Conservation (phyloP, 1,140 invertebrate genomes). For the Hylaeus volcanicus region DNA sequence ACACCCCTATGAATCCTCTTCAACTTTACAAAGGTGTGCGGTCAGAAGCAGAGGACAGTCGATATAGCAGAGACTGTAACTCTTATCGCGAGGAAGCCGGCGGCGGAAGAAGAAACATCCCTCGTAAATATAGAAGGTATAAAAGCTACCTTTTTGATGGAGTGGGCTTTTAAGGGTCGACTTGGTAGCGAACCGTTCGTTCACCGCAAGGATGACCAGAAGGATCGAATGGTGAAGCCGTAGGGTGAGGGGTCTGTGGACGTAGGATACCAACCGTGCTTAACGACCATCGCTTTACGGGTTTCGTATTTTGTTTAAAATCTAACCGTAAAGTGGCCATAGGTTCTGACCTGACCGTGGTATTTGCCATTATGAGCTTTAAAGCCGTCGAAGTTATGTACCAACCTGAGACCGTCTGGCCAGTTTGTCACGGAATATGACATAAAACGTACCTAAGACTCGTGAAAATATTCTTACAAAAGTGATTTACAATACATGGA, state of each 20-base stretch:
- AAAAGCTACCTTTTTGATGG: conserved; percentile 79
- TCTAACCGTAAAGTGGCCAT: conserved; percentile 69
- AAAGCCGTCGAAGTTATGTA: background rate
- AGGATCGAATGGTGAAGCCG: conserved; percentile 51
- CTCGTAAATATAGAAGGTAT: conserved; percentile 79
- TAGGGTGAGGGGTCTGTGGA: conserved; percentile 38
- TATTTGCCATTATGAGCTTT: conserved; percentile 16
- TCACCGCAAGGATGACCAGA: conserved; percentile 70
- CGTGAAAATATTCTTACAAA: background rate
- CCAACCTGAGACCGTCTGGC: background rate
- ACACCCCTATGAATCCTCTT: conserved; percentile 12
- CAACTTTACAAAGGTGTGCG: conserved; percentile 37
- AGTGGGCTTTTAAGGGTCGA: conserved; percentile 76
- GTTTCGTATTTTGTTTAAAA: conserved; percentile 76
- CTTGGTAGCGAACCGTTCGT: conserved; percentile 67
- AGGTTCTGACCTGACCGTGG: conserved; percentile 18
- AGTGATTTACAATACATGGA: too few species aligned
- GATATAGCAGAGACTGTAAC: conserved; percentile 67
- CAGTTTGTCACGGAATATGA: background rate
- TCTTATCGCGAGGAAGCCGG: conserved; percentile 75
- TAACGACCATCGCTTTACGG: conserved; percentile 74
- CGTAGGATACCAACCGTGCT: conserved; percentile 64
- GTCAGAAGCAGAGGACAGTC: conserved; percentile 38
- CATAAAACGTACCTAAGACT: background rate
- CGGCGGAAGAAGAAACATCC: conserved; percentile 75